Base-by-base conservation (phyloP, 1,140 invertebrate species). In the Hylaeus volcanicus region DNA sequence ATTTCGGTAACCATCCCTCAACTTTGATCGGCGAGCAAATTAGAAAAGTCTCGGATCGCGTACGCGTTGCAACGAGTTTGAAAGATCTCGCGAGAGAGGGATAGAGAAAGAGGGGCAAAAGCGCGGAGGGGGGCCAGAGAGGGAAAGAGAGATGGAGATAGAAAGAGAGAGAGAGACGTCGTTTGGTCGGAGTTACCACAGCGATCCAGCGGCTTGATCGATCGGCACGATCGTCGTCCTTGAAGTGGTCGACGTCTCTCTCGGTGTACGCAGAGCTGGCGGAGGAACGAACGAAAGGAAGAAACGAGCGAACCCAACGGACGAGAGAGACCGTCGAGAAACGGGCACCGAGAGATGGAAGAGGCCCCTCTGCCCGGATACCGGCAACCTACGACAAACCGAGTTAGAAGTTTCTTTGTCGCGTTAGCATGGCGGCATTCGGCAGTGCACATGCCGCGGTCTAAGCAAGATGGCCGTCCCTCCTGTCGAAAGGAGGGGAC, bases 361-460 rank as follows among this genome's bases (percentile, higher is more conserved):
- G 51, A 68, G 63, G 82, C 69, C 58, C 74, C 74, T 78, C 84
- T 80, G 84, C 56, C 65, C 58, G 69, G 80, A 61, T 81, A 90
- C 88, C 86, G 87, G 79, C 88, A 85, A 83, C 81, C 87, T 83
- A 89, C 87, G 84, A 81, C 88, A 88, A 87, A 82, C 85, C 88
- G 83, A 85, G 86, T 89, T 90, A 83, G 87, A 90, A 90, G 89
- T 90, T 90, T 91, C 90, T 91, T 91, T 90, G 90, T 91, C 90
- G 88, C 86, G 84, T 72, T 85, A 85, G 83, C 83, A 61, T 74
- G 68, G 72, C 77, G 84, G 83, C 84, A 85, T 85, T 85, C 84
- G 84, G 84, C 78, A 74, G 81, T 75, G 74, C 64, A 70, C 70
- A 85, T 68, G 61, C 82, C 77, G 82, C 69, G 63, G 82, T 64